Evolutionary conservation across 2,888 invertebrate genomes (phyloP).

Genomic region (Eurytoma adleriae): DNA sequence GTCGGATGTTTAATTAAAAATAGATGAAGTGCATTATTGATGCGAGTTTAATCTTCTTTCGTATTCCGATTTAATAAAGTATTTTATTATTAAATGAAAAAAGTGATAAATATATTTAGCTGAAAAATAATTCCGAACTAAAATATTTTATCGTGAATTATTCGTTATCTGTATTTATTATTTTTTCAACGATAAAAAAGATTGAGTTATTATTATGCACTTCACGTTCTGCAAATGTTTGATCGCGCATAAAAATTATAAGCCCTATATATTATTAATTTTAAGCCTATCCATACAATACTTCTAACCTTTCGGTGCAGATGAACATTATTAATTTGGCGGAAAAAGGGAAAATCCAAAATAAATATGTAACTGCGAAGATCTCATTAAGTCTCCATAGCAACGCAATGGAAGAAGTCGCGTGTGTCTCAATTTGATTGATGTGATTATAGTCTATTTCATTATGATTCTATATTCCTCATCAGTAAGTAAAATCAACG

Average conservation of each 20-base stretch:
- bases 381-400: background rate
- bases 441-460: background rate
- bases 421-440: background rate
- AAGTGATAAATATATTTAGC: too few species aligned
- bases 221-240: constrained; percentile 15
- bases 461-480: too few species aligned
- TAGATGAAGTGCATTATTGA: too few species aligned
- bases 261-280: background rate
- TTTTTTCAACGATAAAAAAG: background rate
- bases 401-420: background rate
- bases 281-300: background rate
- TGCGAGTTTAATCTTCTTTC: too few species aligned
- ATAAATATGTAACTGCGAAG: background rate
- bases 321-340: constrained; percentile 15
- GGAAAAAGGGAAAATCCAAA: background rate
- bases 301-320: background rate
- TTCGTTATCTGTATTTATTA: background rate
- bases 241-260: background rate
- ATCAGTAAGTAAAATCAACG: background rate
- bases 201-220: background rate
- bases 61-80: too few species aligned
- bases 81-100: too few species aligned
- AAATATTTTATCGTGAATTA: too few species aligned
- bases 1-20: too few species aligned
- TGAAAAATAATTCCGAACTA: too few species aligned